Evolutionary conservation across 64 coral and sea anemone species (phyloP).

Genomic region (Actinia equina): DNA sequence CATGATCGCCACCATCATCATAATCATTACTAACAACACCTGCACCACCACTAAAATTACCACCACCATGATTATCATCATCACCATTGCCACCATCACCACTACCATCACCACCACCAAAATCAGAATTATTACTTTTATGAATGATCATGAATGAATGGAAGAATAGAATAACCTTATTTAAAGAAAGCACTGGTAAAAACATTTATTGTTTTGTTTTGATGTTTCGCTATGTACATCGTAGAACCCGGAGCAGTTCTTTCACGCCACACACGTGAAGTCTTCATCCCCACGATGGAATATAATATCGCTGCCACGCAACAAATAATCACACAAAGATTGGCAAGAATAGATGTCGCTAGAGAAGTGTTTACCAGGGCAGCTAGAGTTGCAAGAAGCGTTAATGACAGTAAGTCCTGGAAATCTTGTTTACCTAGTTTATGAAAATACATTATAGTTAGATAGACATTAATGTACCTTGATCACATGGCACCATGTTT

Average conservation of each 20-base stretch:
- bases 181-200: too few species aligned
- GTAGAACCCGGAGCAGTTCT: neutral
- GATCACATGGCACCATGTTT: too few species aligned
- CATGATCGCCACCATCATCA: too few species aligned
- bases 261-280: constrained; percentile 32
- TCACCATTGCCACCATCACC: too few species aligned
- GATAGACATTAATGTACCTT: too few species aligned
- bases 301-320: neutral
- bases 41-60: too few species aligned
- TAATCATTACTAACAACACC: too few species aligned
- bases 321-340: neutral
- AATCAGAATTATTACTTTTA: too few species aligned
- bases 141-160: too few species aligned
- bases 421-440: neutral
- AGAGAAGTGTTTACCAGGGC: neutral
- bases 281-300: neutral
- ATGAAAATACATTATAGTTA: neutral
- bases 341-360: neutral
- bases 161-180: too few species aligned
- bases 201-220: neutral
- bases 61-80: too few species aligned
- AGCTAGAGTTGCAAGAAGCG: constrained; percentile 27
- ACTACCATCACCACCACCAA: too few species aligned
- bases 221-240: neutral
- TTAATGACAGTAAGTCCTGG: constrained; percentile 43